Conservation (phyloP, 2,888 invertebrate genomes). For the Formica aserva region DNA sequence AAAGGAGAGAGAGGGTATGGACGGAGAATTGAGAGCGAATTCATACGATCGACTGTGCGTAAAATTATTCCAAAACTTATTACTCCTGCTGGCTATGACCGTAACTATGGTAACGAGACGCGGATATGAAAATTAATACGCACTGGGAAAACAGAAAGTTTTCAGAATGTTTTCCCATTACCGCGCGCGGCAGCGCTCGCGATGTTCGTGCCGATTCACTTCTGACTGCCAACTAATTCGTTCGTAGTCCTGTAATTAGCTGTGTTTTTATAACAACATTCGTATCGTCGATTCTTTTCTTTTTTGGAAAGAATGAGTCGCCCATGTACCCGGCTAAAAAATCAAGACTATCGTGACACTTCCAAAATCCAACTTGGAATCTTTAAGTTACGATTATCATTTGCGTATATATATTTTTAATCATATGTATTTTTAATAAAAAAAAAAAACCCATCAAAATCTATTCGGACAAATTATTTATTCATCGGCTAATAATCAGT, state of each 20-base stretch:
- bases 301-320: not conserved
- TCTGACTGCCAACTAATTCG: slow-evolving; percentile 51
- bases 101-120: slow-evolving; percentile 63
- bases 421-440: not conserved
- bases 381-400: not conserved
- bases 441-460: not conserved
- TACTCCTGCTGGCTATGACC: slow-evolving; percentile 71
- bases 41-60: slow-evolving; percentile 77
- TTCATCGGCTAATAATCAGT: not conserved
- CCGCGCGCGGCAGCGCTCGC: slow-evolving; percentile 28
- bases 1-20: slow-evolving; percentile 51
- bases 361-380: not conserved
- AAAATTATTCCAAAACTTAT: slow-evolving; percentile 78
- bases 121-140: slow-evolving; percentile 75
- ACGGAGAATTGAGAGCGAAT: slow-evolving; percentile 61
- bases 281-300: not conserved
- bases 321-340: not conserved
- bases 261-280: slow-evolving; percentile 40
- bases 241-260: slow-evolving; percentile 43
- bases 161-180: slow-evolving; percentile 71
- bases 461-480: not conserved
- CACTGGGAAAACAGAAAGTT: slow-evolving; percentile 70
- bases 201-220: slow-evolving; percentile 52
- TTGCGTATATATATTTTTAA: not conserved
- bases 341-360: not conserved